Conservation (phyloP, 2,888 invertebrate genomes). For the Linyphia triangularis region DNA sequence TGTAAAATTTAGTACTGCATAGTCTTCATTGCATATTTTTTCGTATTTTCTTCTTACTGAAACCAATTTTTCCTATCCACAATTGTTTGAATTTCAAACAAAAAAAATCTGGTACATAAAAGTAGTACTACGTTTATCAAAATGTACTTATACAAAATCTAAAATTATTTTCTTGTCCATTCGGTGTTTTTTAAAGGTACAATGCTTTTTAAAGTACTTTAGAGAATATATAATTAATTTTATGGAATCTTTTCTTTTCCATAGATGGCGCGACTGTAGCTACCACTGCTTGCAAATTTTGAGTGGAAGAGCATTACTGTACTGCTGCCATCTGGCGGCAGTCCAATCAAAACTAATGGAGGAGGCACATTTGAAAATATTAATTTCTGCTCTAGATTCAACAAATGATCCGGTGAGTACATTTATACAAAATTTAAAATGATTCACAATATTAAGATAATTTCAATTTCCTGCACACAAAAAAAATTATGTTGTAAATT, state of each 20-base stretch:
- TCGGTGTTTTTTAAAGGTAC: too few relatives aligned
- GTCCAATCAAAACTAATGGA: conserved; percentile 83
- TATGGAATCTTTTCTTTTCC: conserved; percentile 59
- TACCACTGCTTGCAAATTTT: conserved; percentile 84
- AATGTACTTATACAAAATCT: too few relatives aligned
- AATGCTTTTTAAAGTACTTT: too few relatives aligned
- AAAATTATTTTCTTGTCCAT: too few relatives aligned
- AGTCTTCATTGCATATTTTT: too few relatives aligned
- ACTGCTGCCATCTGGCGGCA: conserved; percentile 83
- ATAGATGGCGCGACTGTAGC: conserved; percentile 83
- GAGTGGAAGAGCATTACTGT: conserved; percentile 83
- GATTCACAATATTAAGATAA: neutral
- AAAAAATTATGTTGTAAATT: neutral
- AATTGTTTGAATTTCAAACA: too few relatives aligned
- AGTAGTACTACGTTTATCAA: too few relatives aligned
- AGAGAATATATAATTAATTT: too few relatives aligned
- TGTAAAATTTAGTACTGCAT: too few relatives aligned
- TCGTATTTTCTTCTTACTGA: too few relatives aligned
- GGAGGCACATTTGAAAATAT: conserved; percentile 83
- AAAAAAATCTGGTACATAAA: too few relatives aligned
- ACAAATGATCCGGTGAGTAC: conserved; percentile 84
- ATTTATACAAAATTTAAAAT: neutral
- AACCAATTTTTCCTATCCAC: too few relatives aligned
- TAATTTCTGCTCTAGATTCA: conserved; percentile 84
- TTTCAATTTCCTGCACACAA: neutral